phyloP scores from a whole-genome alignment of 2,113 vertebrate species.

The Apodemus sylvaticus region DNA sequence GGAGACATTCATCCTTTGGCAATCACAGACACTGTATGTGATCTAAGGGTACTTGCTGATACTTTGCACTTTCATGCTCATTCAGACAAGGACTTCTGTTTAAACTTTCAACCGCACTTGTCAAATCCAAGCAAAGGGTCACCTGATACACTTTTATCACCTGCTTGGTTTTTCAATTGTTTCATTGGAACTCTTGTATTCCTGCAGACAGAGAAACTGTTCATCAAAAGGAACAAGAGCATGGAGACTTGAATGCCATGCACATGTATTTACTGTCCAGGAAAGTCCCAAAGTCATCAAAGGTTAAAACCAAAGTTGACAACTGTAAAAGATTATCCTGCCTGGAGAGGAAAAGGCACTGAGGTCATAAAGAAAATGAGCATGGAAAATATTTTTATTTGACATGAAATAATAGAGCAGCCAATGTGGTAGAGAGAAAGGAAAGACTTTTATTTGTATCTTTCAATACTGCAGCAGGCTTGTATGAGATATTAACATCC shows the following conservation, averaged over 20 bases:
- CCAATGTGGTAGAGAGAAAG: not conserved
- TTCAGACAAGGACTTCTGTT: constrained; percentile 14
- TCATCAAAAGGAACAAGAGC: constrained; percentile 35
- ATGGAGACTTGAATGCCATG: constrained; percentile 35
- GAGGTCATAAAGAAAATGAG: constrained; percentile 45
- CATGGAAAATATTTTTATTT: constrained; percentile 62
- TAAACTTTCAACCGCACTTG: constrained; percentile 22
- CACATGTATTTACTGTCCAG: constrained; percentile 11
- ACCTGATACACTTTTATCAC: not conserved
- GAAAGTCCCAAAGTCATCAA: constrained; percentile 58
- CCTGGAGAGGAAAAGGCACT: not conserved
- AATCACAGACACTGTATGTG: not conserved
- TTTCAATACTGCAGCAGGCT: constrained; percentile 2
- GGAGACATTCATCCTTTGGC: not conserved
- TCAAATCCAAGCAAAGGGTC: not conserved
- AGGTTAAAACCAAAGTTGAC: constrained; percentile 37
- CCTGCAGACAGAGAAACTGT: constrained; percentile 3
- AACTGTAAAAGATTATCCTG: constrained; percentile 40
- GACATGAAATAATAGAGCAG: constrained; percentile 45
- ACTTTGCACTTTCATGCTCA: not conserved
- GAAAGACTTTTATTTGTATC: constrained; percentile 56
- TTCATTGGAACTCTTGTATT: not conserved
- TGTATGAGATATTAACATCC: constrained; percentile 72
- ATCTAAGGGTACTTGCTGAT: not conserved
- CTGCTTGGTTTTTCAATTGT: constrained; percentile 9